Conservation (phyloP, 2,113 vertebrate genomes). For the Neoarius graeffei region DNA sequence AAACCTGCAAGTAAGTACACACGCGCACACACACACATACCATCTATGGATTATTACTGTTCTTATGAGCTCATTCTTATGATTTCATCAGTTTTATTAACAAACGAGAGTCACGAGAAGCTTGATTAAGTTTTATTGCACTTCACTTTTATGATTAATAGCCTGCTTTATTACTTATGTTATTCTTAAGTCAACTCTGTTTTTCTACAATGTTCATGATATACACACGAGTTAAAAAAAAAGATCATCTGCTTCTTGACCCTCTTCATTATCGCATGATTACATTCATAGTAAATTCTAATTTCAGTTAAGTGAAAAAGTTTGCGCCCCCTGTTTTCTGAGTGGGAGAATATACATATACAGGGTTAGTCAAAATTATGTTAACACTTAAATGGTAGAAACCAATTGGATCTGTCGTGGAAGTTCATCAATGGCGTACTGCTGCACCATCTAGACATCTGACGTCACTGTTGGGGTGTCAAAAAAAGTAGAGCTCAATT, state of each 20-base stretch:
- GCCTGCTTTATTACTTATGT: neutral
- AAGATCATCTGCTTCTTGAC: neutral
- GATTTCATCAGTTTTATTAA: neutral
- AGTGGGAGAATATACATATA: neutral
- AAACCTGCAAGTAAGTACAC: conserved; percentile 97
- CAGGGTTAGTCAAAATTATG: too few species aligned
- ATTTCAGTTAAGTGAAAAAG: neutral
- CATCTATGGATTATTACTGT: neutral
- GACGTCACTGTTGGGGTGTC: too few species aligned
- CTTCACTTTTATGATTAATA: neutral
- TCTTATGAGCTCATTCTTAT: too few species aligned
- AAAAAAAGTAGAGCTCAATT: too few species aligned
- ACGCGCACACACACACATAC: too few species aligned
- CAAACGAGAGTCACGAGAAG: neutral
- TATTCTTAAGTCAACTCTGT: neutral
- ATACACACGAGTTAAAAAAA: neutral
- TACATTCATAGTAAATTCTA: neutral
- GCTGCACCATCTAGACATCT: too few species aligned
- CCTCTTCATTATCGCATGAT: neutral
- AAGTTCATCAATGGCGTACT: too few species aligned
- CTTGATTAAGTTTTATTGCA: too few species aligned
- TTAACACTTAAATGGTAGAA: too few species aligned
- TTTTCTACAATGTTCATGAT: neutral
- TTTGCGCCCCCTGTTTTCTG: neutral
- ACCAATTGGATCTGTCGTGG: too few species aligned